Conservation (phyloP, 2,113 vertebrate genomes). For the Paramisgurnus dabryanus region DNA sequence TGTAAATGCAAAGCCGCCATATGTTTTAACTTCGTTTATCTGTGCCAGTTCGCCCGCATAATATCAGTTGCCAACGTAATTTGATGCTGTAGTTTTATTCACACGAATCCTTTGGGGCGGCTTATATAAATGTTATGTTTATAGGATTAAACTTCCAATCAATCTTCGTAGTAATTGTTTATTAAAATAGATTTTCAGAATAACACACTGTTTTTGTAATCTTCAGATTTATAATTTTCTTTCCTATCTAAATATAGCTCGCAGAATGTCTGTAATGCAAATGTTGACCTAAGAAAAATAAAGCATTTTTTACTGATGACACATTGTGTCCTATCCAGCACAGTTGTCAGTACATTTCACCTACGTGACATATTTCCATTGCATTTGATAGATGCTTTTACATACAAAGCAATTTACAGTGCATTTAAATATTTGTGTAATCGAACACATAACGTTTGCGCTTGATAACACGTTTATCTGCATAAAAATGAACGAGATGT, state of each 20-base stretch:
- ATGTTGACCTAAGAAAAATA: background rate
- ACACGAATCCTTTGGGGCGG: background rate
- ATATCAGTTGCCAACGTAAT: conserved; percentile 9
- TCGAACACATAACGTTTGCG: too few species aligned
- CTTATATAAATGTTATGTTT: background rate
- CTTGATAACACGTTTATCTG: too few species aligned
- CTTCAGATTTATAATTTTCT: too few species aligned
- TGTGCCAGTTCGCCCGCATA: conserved; percentile 27
- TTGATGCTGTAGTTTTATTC: background rate
- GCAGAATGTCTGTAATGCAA: background rate
- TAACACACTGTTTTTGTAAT: too few species aligned
- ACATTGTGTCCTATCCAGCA: background rate
- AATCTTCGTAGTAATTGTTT: too few species aligned
- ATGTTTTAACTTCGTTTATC: conserved; percentile 37
- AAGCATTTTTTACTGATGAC: conserved; percentile 20
- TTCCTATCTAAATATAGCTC: background rate
- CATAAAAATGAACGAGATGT: background rate
- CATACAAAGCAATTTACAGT: too few species aligned
- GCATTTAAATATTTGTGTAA: too few species aligned
- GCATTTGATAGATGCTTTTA: too few species aligned
- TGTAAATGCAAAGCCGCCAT: conserved; percentile 1
- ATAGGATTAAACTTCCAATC: background rate
- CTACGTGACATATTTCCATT: background rate
- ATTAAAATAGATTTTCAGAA: too few species aligned
- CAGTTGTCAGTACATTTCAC: conserved; percentile 19